Percentiles rank a stretch among this genome's conserved stretches.
Evolutionary conservation across 1,140 invertebrate genomes (phyloP).

Genomic region (Asobara japonica): DNA sequence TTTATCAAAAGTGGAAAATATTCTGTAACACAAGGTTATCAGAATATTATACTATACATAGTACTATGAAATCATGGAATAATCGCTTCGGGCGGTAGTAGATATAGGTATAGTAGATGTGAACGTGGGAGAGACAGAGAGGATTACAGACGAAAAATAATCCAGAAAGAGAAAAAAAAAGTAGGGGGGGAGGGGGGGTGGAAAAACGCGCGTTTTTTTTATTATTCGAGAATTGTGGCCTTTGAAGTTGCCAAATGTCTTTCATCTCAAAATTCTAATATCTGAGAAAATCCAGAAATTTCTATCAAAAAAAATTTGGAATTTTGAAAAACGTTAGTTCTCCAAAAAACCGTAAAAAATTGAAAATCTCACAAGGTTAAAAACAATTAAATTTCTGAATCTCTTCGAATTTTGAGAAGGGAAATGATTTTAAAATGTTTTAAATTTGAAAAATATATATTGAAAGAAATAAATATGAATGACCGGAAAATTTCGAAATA

Average conservation of each 20-base stretch:
- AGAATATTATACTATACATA: slow-evolving; percentile 51
- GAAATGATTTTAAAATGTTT: too few species aligned
- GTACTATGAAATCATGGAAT: slow-evolving; percentile 54
- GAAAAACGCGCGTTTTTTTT: slow-evolving; percentile 43
- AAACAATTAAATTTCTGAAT: too few species aligned
- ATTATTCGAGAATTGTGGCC: slow-evolving; percentile 54
- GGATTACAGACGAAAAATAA: not conserved
- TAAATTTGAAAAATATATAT: too few species aligned
- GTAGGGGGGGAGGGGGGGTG: not conserved
- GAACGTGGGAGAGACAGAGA: not conserved
- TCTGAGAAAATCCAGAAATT: too few species aligned
- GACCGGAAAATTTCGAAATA: too few species aligned
- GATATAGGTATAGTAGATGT: not conserved
- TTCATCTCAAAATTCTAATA: slow-evolving; percentile 40
- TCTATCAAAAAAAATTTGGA: too few species aligned
- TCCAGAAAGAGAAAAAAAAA: not conserved
- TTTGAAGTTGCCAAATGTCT: slow-evolving; percentile 34
- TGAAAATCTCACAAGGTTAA: too few species aligned
- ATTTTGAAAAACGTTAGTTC: too few species aligned
- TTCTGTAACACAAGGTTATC: slow-evolving; percentile 37
- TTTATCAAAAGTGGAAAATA: not conserved
- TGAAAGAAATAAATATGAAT: not conserved
- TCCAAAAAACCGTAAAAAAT: too few species aligned
- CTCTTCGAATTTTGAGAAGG: too few species aligned
- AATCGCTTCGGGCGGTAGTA: slow-evolving; percentile 49